A percentile compares a stretch with the other conserved stretches of the same genome.
Conservation (phyloP, 64 coral and sea anemone species). For the Porites lutea region DNA sequence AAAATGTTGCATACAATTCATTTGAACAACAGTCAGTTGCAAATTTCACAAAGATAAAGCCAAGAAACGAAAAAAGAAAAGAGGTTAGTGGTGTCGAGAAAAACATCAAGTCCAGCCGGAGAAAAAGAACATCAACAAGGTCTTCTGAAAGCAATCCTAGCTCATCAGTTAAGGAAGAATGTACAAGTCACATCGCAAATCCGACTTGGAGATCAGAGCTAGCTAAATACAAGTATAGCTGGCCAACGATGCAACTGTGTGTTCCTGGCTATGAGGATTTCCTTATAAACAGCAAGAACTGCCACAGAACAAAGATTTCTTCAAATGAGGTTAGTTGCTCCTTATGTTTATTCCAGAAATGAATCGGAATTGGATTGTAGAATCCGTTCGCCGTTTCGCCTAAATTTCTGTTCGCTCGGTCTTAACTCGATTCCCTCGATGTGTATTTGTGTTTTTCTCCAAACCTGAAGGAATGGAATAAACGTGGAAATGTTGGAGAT, state of each 20-base stretch:
- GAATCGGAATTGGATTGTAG: too few species aligned
- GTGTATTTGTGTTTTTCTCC: too few species aligned
- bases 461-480: too few species aligned
- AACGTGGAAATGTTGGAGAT: too few species aligned
- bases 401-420: too few species aligned
- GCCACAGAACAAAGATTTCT: not conserved
- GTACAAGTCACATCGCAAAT: conserved; percentile 54
- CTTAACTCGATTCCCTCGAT: too few species aligned
- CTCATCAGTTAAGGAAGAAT: not conserved
- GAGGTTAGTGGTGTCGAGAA: not conserved
- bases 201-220: conserved; percentile 72
- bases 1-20: not conserved
- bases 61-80: conserved; percentile 33
- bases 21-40: not conserved
- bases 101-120: not conserved
- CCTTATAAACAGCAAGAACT: conserved; percentile 57
- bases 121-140: conserved; percentile 6
- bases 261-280: conserved; percentile 87
- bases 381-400: too few species aligned
- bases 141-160: not conserved
- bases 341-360: not conserved
- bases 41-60: conserved; percentile 27
- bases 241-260: conserved; percentile 55
- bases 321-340: conserved; percentile 12
- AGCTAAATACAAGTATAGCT: conserved; percentile 52